Conservation (phyloP, 64 coral and sea anemone genomes). For the Montipora cactus region DNA sequence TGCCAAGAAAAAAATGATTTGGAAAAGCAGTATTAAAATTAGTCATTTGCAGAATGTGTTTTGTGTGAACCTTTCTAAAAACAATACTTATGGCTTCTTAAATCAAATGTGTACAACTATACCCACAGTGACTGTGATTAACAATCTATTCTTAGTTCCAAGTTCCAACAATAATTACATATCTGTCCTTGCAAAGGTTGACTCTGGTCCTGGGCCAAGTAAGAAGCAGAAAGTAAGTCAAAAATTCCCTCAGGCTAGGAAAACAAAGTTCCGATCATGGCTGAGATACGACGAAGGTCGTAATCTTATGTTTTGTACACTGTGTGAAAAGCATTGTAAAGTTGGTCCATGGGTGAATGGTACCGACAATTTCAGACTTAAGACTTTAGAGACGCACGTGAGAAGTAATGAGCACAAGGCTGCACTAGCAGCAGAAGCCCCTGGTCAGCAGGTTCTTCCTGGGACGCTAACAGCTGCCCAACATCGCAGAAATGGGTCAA, state of each 20-base stretch:
- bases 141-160: constrained; percentile 14
- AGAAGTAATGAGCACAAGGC: constrained; percentile 21
- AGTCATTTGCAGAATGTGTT: neutral
- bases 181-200: neutral
- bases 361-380: constrained; percentile 45
- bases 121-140: constrained; percentile 15
- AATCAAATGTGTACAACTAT: constrained; percentile 11
- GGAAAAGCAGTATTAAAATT: neutral
- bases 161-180: constrained; percentile 19
- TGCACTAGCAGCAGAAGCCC: constrained; percentile 29
- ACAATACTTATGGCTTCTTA: neutral
- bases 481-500: constrained; percentile 32
- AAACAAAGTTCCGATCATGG: neutral
- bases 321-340: constrained; percentile 20
- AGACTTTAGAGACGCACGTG: neutral
- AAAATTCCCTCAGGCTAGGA: neutral
- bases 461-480: constrained; percentile 17
- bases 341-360: constrained; percentile 29
- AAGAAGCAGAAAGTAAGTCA: neutral
- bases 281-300: constrained; percentile 6
- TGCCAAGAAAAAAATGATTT: neutral
- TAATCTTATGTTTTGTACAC: constrained; percentile 11
- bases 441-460: constrained; percentile 25
- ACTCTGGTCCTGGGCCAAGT: constrained; percentile 16
- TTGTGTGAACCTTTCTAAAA: neutral